Evolutionary conservation across 2,113 vertebrate species (phyloP).

Genomic region (Brachyhypopomus occidentalis): DNA sequence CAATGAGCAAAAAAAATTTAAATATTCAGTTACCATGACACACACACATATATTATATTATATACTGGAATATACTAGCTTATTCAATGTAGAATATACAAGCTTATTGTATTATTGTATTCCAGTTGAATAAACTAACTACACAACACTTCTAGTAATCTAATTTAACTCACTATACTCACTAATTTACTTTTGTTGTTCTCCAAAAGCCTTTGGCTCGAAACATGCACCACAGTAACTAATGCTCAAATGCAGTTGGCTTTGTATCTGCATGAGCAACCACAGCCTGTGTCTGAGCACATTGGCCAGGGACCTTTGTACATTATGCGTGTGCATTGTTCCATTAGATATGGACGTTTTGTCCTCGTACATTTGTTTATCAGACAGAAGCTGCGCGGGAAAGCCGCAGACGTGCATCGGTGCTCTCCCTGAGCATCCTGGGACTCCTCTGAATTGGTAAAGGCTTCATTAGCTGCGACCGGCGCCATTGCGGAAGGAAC

Average conservation of each 20-base stretch:
- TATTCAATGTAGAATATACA: no score
- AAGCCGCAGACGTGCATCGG: slow-evolving; percentile 37
- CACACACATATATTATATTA: no score
- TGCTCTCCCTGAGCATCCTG: slow-evolving; percentile 62
- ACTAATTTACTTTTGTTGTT: no score
- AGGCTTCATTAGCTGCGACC: slow-evolving; percentile 77
- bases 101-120: no score
- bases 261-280: slow-evolving; percentile 14
- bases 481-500: slow-evolving; percentile 72
- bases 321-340: neutral
- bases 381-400: slow-evolving; percentile 46
- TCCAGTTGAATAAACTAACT: no score
- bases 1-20: no score
- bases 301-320: slow-evolving; percentile 10
- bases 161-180: no score
- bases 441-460: slow-evolving; percentile 69
- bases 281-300: slow-evolving; percentile 31
- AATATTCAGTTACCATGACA: no score
- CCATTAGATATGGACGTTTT: slow-evolving; percentile 24
- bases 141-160: no score
- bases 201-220: neutral
- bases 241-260: slow-evolving; percentile 22
- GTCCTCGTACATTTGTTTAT: slow-evolving; percentile 35
- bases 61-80: no score
- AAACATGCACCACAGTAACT: slow-evolving; percentile 14